Conservation (phyloP, 2,888 invertebrate genomes). For the Hedychridium roseum region DNA sequence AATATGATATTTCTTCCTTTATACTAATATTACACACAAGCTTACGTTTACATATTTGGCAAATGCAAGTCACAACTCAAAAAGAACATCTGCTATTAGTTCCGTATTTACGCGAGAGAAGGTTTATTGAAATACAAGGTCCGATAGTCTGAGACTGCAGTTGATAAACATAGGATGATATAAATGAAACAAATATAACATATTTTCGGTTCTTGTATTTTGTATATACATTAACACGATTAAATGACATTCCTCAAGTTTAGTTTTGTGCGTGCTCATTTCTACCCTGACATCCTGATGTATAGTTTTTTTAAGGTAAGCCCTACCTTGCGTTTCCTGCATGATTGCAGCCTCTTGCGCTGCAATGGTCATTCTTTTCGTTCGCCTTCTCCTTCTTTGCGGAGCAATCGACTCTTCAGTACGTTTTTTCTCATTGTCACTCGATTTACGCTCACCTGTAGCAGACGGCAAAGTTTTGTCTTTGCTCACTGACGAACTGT, state of each 20-base stretch:
- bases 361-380: conserved; percentile 15
- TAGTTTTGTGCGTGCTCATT: no score
- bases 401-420: conserved; percentile 4
- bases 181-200: not conserved
- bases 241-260: not conserved
- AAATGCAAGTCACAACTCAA: no score
- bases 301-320: not conserved
- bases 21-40: not conserved
- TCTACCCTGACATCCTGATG: no score
- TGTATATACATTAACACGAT: not conserved
- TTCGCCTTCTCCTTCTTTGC: conserved; percentile 24
- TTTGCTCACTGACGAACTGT: conserved; percentile 3
- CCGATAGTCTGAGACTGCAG: no score
- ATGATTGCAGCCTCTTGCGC: conserved; percentile 12
- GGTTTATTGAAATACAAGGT: no score
- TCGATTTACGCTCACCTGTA: conserved; percentile 5
- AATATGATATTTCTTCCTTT: conserved; percentile 9
- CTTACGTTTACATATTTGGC: no score
- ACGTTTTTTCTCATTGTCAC: conserved; percentile 12
- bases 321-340: conserved; percentile 34
- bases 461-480: conserved; percentile 2
- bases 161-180: not conserved
- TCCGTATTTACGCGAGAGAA: no score
- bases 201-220: not conserved
- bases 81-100: no score